Conservation (phyloP, 2,113 vertebrate genomes). For the Apodemus sylvaticus region DNA sequence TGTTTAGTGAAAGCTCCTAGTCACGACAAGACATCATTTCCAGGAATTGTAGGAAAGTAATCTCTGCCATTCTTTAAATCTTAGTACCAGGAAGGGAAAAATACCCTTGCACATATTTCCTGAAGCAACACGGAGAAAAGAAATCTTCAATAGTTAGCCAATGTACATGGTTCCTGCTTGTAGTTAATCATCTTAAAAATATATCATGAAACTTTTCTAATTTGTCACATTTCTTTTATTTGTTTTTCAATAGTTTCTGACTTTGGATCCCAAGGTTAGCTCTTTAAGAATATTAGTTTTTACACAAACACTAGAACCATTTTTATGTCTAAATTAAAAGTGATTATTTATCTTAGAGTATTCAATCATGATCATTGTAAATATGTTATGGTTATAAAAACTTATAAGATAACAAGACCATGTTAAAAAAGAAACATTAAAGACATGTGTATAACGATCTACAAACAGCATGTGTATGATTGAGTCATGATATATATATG, state of each 20-base stretch:
- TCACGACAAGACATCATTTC: background rate
- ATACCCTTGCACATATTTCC: too few species aligned
- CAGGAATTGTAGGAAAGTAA: background rate
- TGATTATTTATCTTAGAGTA: background rate
- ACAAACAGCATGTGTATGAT: too few species aligned
- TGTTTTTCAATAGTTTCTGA: background rate
- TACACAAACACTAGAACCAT: background rate
- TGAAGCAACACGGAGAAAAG: background rate
- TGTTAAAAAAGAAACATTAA: too few species aligned
- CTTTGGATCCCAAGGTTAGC: background rate
- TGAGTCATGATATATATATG: background rate
- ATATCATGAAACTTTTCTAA: background rate
- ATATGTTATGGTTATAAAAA: too few species aligned
- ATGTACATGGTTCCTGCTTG: too few species aligned
- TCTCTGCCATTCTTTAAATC: background rate
- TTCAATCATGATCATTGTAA: background rate
- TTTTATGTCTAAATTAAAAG: background rate
- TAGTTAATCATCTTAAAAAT: background rate
- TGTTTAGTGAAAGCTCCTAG: background rate
- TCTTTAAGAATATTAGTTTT: background rate
- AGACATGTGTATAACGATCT: too few species aligned
- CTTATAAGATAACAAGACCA: background rate
- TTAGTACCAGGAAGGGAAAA: too few species aligned
- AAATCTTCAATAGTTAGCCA: background rate
- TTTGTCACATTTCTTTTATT: background rate